These are phyloP conservation scores for Fregetta grallaria DNA, from an alignment of 2,113 vertebrate genomes.

Conservation along the genomic window DNA sequence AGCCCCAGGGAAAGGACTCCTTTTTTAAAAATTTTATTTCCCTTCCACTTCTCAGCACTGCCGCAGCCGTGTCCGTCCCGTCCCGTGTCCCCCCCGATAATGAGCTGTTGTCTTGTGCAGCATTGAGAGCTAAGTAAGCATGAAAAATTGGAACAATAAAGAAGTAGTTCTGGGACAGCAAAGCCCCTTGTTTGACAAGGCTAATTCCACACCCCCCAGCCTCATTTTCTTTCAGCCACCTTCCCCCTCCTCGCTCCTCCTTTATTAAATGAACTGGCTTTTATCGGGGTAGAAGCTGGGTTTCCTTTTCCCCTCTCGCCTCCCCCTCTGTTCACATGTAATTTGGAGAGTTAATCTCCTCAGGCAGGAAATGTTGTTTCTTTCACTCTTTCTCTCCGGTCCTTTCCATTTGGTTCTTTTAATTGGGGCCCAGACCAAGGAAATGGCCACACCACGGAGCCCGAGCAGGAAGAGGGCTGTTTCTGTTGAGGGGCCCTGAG, in stretches of 20 bases:
- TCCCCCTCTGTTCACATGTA: constrained; percentile 58
- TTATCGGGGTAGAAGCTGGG: constrained; percentile 79
- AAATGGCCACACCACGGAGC: constrained; percentile 6
- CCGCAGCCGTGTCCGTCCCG: not conserved
- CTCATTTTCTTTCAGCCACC: constrained; percentile 68
- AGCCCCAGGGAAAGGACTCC: not conserved
- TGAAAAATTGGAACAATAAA: constrained; percentile 90
- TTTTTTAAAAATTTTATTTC: not conserved
- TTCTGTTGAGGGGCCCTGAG: not conserved
- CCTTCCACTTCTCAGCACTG: constrained; percentile 3
- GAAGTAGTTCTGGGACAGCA: constrained; percentile 79
- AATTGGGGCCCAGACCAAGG: constrained; percentile 64
- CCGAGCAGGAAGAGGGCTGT: constrained; percentile 17
- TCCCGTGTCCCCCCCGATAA: constrained; percentile 63
- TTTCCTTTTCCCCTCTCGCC: constrained; percentile 78
- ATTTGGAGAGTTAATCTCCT: constrained; percentile 74
- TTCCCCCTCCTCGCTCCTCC: constrained; percentile 60
- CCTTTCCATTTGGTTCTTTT: constrained; percentile 61
- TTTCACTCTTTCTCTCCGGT: constrained; percentile 51
- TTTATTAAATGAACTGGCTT: constrained; percentile 85
- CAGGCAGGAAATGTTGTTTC: constrained; percentile 68
- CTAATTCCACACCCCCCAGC: constrained; percentile 79
- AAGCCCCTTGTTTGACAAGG: constrained; percentile 91
- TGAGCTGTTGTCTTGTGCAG: constrained; percentile 82
- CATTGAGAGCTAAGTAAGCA: constrained; percentile 91